Evolutionary conservation across 2,888 invertebrate genomes (phyloP), one percentile per base, ranked within the genome.

Genomic region (Dicycla oo): DNA sequence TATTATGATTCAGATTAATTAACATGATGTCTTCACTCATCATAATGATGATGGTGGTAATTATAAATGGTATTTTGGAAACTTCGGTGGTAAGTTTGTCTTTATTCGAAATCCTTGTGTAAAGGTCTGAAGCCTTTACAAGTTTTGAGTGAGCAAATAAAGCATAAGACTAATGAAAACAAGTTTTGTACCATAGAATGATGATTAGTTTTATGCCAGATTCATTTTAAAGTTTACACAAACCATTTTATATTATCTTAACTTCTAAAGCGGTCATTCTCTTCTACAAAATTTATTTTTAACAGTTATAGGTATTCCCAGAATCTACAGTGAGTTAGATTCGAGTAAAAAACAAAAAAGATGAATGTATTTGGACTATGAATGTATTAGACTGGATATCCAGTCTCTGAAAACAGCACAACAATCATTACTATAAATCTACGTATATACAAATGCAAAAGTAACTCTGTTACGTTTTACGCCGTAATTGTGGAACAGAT

Each of bases 321-420:
- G 53, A 70, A 54, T 45, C 10, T 26, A 26, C 58, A 38, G 45
- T 45, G 45, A 45, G 45, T 58, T 15, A 34, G 6, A 45, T 60
- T 60, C 38, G 1, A 60, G 38, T 26, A 8, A 53, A 58, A 38
- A 69, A 45, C 43, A 3, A 47, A n/a, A 38, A 45, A 69, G 15
- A 45, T 45, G 13, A 69, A 58, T 68, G 13, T 10, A 34, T 34
- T 34, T n/a, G n/a, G n/a, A n/a, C n/a, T n/a, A n/a, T n/a, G n/a
- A n/a, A n/a, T n/a, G n/a, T n/a, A n/a, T n/a, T n/a, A n/a, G n/a
- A n/a, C n/a, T n/a, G n/a, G n/a, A 43, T 34, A 38, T 53, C 8
- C 13, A n/a, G 11, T 65, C 3, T 34, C 20, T 40, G 18, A 40
- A 57, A 34, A n/a, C 8, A 38, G 43, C 45, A 11, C 3, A 11